Conservation (phyloP, 2,113 vertebrate species). For the Zingel zingel region DNA sequence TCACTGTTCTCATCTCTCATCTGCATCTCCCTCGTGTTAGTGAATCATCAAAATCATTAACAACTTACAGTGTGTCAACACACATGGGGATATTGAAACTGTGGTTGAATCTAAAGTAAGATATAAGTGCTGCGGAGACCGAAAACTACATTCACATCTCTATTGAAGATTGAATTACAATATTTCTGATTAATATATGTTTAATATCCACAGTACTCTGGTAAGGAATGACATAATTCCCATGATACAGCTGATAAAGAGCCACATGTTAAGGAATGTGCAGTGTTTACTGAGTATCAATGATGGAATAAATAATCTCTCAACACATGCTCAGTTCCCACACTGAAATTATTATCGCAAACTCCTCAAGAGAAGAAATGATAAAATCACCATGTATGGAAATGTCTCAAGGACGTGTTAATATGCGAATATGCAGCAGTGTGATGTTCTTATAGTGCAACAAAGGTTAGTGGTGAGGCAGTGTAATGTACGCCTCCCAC, state of each 20-base stretch:
- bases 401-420: not conserved
- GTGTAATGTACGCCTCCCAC: not conserved
- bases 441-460: not conserved
- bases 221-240: not conserved
- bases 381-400: not conserved
- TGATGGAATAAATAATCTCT: not conserved
- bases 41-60: not conserved
- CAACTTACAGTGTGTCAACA: not conserved
- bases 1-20: no score
- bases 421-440: not conserved
- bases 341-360: not conserved
- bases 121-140: not conserved
- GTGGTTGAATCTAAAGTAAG: not conserved
- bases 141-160: not conserved
- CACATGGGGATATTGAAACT: not conserved
- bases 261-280: not conserved
- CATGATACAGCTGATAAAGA: not conserved
- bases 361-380: not conserved
- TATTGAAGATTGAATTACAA: not conserved
- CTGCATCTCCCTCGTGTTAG: not conserved
- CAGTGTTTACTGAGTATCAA: not conserved
- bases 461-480: not conserved
- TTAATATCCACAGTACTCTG: not conserved
- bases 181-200: not conserved
- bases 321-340: constrained; percentile 2